Conservation (phyloP, 2,797 vertebrate genomes). For the Momotus momota region DNA sequence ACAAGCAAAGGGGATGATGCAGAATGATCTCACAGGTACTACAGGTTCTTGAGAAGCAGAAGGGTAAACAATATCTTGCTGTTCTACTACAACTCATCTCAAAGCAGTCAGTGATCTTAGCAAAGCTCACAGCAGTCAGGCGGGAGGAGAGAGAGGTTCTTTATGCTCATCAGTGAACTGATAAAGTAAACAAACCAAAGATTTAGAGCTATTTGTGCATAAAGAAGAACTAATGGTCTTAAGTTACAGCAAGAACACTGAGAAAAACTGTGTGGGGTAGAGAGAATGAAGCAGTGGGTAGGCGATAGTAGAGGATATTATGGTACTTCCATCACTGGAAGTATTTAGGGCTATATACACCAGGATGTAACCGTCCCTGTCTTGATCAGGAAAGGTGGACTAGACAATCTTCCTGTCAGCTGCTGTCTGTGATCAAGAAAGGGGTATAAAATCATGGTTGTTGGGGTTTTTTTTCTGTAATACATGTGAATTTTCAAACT, state of each 20-base stretch:
- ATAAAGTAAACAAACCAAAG: background rate
- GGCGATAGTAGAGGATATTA: background rate
- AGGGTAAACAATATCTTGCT: background rate
- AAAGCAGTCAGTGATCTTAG: background rate
- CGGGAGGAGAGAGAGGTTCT: background rate
- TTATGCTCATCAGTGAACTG: background rate
- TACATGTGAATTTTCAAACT: background rate
- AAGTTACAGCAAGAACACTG: background rate
- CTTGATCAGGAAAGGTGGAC: background rate
- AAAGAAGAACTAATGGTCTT: background rate
- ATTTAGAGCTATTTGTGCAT: background rate
- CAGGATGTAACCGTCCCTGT: accelerated
- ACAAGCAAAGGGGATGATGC: background rate
- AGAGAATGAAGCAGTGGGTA: background rate
- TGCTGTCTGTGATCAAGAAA: background rate
- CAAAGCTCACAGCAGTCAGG: background rate
- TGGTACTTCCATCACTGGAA: background rate
- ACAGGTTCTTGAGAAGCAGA: background rate
- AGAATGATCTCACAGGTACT: background rate
- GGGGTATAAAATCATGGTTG: too few relatives aligned
- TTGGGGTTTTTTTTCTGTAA: background rate
- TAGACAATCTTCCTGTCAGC: background rate
- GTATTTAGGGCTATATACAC: background rate
- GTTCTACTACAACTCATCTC: background rate
- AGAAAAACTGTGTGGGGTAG: background rate